Base-by-base conservation (phyloP, 2,888 invertebrate species). In the Drosophila kuntzei region DNA sequence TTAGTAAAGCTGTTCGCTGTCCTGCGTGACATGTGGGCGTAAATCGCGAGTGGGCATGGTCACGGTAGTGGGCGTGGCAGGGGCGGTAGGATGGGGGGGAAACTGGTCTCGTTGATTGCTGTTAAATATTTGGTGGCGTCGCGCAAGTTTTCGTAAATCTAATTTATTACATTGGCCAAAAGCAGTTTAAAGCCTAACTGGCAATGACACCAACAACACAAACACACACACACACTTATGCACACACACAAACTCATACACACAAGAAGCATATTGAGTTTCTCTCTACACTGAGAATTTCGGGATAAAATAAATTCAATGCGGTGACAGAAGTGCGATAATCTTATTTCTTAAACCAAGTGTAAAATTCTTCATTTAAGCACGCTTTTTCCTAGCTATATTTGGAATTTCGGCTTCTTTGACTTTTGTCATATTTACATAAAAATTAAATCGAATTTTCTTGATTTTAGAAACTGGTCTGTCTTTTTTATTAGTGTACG, bases 81-180 rank as follows among this genome's bases (percentile, higher is more conserved):
- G 43, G 5, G 34, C 55, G 59, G 63, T 43, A 53, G 47, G 32
- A n/a, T n/a, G 5, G 18, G 34, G 44, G 25, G 8, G 43, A 41
- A 57, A 7, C 14, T 2, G 14, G 50, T 58, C 55, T 69, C 72
- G 80, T 78, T 84, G 85, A 85, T 84, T 85, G 84, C 80, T 84
- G 86, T 82, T 87, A 85, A 82, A 81, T 82, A 87, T 85, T 87
- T 82, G 82, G 79, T 64, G 76, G 76, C 71, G 60, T 65, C 70
- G 78, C 70, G 72, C 66, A 84, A 79, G 69, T 79, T 84, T 59
- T 47, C 18, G 46, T 80, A 86, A 86, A 86, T 84, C 87, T 87
- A 87, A 84, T 84, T 87, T 84, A 82, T 87, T 87, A 80, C 78
- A 69, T 72, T 79, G 76, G 81, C 74, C 79, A 61, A 51, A 51